Conservation (phyloP, 2,113 vertebrate species). For the Sporophila hypoxantha region DNA sequence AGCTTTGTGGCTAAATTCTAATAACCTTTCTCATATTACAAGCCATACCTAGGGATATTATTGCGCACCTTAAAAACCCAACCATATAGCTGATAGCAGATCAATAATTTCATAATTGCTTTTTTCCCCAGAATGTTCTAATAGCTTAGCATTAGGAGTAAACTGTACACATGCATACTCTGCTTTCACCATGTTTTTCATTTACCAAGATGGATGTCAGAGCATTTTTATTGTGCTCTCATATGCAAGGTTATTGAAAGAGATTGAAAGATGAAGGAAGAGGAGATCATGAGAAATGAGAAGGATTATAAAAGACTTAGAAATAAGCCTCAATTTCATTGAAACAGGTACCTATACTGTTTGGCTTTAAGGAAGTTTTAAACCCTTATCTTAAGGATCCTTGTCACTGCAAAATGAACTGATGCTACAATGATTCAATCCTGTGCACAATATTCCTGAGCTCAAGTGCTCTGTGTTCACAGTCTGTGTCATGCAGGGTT, state of each 20-base stretch:
- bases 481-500: not conserved
- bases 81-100: not conserved
- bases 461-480: not conserved
- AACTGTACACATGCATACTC: not conserved
- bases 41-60: not conserved
- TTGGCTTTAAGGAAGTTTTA: conserved; percentile 52
- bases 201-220: not conserved
- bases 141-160: not conserved
- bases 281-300: conserved; percentile 56
- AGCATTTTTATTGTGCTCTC: conserved; percentile 24
- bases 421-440: conserved; percentile 29
- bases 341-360: conserved; percentile 39
- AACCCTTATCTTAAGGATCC: conserved; percentile 56
- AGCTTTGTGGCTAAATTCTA: not conserved
- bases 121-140: not conserved
- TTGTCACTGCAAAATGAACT: conserved; percentile 40
- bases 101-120: conserved; percentile 13
- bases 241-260: conserved; percentile 40
- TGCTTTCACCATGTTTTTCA: not conserved
- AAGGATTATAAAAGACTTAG: conserved; percentile 55
- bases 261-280: conserved; percentile 47
- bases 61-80: not conserved
- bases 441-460: not conserved
- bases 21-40: not conserved
- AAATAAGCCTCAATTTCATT: conserved; percentile 58